Base-by-base conservation (phyloP, 2,113 vertebrate genomes). In the Mola mola region DNA sequence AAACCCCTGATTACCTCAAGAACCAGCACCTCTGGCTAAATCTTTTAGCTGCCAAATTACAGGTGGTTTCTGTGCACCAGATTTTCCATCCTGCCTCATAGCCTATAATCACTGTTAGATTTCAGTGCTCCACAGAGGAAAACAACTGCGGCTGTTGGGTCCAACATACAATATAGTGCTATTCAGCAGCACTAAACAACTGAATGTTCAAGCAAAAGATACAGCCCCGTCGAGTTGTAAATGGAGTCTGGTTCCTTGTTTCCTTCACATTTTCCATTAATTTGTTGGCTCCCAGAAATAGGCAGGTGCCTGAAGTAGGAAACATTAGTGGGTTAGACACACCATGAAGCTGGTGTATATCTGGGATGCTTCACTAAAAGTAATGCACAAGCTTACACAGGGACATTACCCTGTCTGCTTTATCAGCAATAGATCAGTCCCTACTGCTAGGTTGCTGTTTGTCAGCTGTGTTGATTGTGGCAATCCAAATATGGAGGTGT, bases 1-100 rank as follows among this genome's bases (percentile, higher is more conserved):
- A 75, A 67, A 47, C 74, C 64, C 26, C 31, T 72, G 49, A 78
- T 86, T 82, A 77, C 44, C 55, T 64, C 31, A 40, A 71, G 36
- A 74, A 51, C 66, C 69, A 62, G 51, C 78, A 78, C 82, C 83
- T 73, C 81, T 56, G 62, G 70, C 75, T 58, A 66, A 42, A 81
- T 65, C 79, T 77, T 79, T 82, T 64, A 81, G 83, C 60, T 78
- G 81, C 80, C 72, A 89, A 88, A 88, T 88, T 87, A 82, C 86
- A 88, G 89, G 86, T 90, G 72, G 69, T 70, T 72, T 75, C 57
- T 20, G 1, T 73, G 59, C 20, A 71, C 67, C 73, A 82, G 64
- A 68, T 66, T 84, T 87, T 82, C 80, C 79, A 50, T 52, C 68
- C 48, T 50, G 68, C 52, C 47, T 47, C 20, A 1, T 37, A 66